Conservation (phyloP, 2,113 vertebrate species). For the Pristiophorus japonicus region DNA sequence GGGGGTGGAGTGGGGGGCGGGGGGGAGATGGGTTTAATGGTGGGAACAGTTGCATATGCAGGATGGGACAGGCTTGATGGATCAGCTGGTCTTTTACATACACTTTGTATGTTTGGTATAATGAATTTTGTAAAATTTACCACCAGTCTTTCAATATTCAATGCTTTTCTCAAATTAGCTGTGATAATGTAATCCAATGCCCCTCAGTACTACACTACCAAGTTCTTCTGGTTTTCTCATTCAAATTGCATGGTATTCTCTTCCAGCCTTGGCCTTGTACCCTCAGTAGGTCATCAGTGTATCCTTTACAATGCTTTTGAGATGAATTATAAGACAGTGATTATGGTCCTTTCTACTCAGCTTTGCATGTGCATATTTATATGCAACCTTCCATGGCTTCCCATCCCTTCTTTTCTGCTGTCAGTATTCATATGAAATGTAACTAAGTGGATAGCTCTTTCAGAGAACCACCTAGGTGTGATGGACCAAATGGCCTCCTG, state of each 20-base stretch:
- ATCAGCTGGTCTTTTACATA: neutral
- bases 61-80: neutral
- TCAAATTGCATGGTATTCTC: neutral
- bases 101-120: neutral
- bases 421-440: neutral
- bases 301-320: neutral
- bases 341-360: neutral
- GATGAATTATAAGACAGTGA: neutral
- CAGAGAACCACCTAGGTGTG: neutral
- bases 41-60: neutral
- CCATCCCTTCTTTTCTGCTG: neutral
- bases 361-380: neutral
- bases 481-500: neutral
- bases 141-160: neutral
- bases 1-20: too few relatives aligned
- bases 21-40: neutral
- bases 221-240: neutral
- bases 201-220: neutral
- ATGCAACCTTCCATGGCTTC: neutral
- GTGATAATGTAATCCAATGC: neutral
- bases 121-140: neutral
- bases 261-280: neutral
- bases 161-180: neutral
- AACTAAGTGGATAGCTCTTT: neutral
- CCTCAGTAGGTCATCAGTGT: too few relatives aligned